These are phyloP conservation scores for Chromobotia macracanthus DNA, from an alignment of 2,797 vertebrate species.

Conservation along the genomic window DNA sequence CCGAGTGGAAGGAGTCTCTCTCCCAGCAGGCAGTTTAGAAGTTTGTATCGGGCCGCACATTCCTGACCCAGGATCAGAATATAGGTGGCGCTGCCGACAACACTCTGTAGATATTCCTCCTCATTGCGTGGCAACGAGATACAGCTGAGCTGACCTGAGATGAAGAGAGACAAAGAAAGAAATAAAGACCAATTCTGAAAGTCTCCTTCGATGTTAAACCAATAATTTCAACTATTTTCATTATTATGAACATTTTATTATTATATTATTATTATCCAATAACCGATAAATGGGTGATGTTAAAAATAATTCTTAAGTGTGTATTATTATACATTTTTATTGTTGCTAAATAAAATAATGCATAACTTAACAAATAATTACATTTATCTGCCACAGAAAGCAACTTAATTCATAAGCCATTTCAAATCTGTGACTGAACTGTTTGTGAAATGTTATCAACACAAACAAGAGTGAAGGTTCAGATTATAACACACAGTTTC, in stretches of 20 bases:
- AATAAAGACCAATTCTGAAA: no score
- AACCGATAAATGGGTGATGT: no score
- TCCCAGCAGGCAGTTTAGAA: constrained; percentile 90
- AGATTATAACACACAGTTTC: not conserved
- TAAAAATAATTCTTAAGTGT: no score
- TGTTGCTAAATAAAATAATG: no score
- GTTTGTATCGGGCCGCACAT: constrained; percentile 86
- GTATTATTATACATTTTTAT: no score
- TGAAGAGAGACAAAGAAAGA: not conserved
- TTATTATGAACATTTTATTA: no score
- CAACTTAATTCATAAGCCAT: no score
- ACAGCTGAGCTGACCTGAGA: constrained; percentile 82
- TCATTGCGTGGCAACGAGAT: constrained; percentile 89
- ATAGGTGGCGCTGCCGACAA: constrained; percentile 82
- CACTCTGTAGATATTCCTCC: constrained; percentile 88
- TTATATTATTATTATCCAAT: no score
- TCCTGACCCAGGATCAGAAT: constrained; percentile 91
- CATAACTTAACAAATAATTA: no score
- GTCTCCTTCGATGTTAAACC: no score
- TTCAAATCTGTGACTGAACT: not conserved
- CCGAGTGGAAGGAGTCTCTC: constrained; percentile 85
- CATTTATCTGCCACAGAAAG: no score
- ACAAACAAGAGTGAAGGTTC: not conserved
- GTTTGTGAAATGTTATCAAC: not conserved
- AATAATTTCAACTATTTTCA: no score